A percentile compares a stretch with the other conserved stretches of the same genome.
phyloP scores from a whole-genome alignment of 2,888 invertebrate genomes.

The Aproaerema taeniolella region DNA sequence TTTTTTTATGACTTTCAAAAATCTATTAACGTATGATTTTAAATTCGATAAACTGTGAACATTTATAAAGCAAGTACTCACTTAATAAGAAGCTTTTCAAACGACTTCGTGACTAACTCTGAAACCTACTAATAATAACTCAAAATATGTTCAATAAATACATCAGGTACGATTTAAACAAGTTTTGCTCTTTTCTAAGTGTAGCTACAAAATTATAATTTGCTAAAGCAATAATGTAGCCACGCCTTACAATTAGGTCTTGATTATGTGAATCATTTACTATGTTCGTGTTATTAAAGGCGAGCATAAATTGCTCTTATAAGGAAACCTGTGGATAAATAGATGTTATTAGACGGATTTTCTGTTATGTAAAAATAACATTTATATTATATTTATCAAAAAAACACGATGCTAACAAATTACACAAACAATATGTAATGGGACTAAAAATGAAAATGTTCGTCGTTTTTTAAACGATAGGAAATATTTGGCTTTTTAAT shows the following conservation, averaged over 20 bases:
- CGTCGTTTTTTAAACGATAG: no score
- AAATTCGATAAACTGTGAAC: no score
- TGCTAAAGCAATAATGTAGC: constrained; percentile 45
- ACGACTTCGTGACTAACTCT: not conserved
- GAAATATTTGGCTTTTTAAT: no score
- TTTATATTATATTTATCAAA: not conserved
- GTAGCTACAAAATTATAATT: constrained; percentile 32
- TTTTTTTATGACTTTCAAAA: no score
- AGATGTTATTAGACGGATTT: constrained; percentile 8
- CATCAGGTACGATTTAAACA: no score
- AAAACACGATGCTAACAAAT: no score
- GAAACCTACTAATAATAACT: not conserved
- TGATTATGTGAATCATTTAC: constrained; percentile 45
- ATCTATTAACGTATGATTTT: no score
- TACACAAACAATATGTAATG: no score
- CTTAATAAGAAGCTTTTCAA: not conserved
- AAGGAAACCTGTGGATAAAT: constrained; percentile 35
- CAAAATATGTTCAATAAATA: no score
- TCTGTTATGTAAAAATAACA: not conserved
- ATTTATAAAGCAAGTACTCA: no score
- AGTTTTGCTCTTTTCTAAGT: not conserved
- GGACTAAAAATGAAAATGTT: no score
- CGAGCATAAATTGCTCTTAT: constrained; percentile 29
- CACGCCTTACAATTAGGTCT: constrained; percentile 56
- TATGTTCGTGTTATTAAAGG: constrained; percentile 27